Base-by-base conservation (phyloP, 2,888 invertebrate species). In the Myopa testacea region DNA sequence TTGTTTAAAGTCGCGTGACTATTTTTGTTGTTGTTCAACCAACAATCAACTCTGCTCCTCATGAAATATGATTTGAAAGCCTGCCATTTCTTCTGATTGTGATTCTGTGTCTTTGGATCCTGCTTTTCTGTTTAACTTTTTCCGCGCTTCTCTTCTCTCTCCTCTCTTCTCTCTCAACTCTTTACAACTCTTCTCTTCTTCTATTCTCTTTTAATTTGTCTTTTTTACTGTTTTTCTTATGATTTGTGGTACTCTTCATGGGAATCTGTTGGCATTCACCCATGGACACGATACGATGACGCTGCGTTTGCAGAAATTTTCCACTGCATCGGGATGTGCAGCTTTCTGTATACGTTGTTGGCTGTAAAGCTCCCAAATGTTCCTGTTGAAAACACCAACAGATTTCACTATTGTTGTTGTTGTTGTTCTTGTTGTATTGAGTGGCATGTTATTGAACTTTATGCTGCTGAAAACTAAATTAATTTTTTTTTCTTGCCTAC, bases 371-470 rank as follows among this genome's bases (percentile, higher is more conserved):
- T 55, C 10, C 45, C 4, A 45, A 5, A 58, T 58, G 8, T 12
- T 52, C 14, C 1, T 40, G 52, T 52, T 37, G 12, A 34, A 26
- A 26, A 26, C 26, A 10, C 45, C 45, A 45, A 45, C 45, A 45
- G 45, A 45, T 8, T 14, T 14, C 37, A 34, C 14, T 67, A 5
- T 10, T 75, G 71, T 68, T 76, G 65, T 71, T 62, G 34, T 63
- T 58, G 34, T 34, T n/a, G 19, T 76, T 74, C 37, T 76, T 80
- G 65, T 63, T 79, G 69, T 80, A 77, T 63, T 79, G 74, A 76
- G 74, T 78, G 68, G 72, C 72, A 81, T 80, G 81, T 80, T 81
- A 81, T 81, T 81, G 81, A 81, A 81, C 81, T 82, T 79, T 75
- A 67, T 81, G 78, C 77, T 78, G 78, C 80, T 78, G 79, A 80